Evolutionary conservation across 1,140 invertebrate genomes (phyloP).

Genomic region (Trypoxylus dichotomus): DNA sequence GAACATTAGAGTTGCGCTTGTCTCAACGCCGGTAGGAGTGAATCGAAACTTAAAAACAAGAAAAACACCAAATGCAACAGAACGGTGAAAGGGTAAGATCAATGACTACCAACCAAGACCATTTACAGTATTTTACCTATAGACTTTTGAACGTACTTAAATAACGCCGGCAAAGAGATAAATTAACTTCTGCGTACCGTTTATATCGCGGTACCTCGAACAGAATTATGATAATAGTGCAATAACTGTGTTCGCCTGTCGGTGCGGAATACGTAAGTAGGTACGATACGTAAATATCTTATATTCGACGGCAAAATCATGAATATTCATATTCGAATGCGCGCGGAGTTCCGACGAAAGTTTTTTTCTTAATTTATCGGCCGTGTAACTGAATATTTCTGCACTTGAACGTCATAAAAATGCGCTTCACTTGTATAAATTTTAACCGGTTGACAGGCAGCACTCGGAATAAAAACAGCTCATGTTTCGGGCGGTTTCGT

Average conservation of each 20-base stretch:
- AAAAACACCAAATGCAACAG: too few species aligned
- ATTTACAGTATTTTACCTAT: not conserved
- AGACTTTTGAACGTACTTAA: not conserved
- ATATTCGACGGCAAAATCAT: constrained; percentile 8
- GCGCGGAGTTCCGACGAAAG: not conserved
- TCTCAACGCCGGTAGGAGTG: too few species aligned
- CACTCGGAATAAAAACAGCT: constrained; percentile 8
- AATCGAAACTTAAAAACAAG: too few species aligned
- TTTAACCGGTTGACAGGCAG: constrained; percentile 20
- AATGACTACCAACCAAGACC: not conserved
- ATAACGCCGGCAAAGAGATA: not conserved
- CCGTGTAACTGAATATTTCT: constrained; percentile 18
- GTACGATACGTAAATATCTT: not conserved
- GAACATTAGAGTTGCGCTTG: too few species aligned
- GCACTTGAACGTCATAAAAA: constrained; percentile 24
- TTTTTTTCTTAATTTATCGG: constrained; percentile 21
- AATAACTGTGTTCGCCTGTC: not conserved
- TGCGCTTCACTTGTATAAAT: constrained; percentile 5
- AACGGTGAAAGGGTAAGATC: not conserved
- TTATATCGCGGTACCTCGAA: not conserved
- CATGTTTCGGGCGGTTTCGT: constrained; percentile 13
- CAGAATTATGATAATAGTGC: constrained; percentile 1
- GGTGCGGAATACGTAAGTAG: not conserved
- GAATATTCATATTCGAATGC: constrained; percentile 16
- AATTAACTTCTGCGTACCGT: not conserved